Conservation (phyloP, 2,888 invertebrate species). For the Melinopterus prodromus region DNA sequence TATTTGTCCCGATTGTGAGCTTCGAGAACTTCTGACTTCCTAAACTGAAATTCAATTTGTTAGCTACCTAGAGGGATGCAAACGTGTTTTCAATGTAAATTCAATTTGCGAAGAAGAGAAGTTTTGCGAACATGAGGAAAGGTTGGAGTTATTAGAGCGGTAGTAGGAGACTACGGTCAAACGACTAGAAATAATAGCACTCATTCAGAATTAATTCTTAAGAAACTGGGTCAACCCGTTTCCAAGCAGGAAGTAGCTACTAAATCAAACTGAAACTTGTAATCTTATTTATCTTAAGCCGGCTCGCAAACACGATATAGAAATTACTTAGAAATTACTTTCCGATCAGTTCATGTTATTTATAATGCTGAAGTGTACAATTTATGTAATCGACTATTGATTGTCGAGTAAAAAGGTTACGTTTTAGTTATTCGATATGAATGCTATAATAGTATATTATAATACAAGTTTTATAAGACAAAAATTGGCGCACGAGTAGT, state of each 20-base stretch:
- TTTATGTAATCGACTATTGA: neutral
- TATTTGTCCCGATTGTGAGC: neutral
- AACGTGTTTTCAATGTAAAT: neutral
- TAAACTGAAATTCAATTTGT: neutral
- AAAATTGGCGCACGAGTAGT: no score
- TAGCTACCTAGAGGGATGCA: neutral
- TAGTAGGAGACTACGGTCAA: neutral
- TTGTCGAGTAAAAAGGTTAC: neutral
- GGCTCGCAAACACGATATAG: neutral
- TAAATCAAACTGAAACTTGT: conserved; percentile 4
- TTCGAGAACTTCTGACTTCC: neutral
- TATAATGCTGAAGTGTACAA: neutral
- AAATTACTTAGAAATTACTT: neutral
- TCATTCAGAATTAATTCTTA: neutral
- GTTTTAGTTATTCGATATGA: no score
- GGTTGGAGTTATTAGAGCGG: neutral
- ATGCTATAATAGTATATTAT: no score
- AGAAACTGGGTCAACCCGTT: neutral
- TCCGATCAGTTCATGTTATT: neutral
- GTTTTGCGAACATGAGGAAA: neutral
- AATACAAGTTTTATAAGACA: no score
- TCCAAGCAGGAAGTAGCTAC: neutral
- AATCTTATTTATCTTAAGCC: neutral
- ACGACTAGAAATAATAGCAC: neutral
- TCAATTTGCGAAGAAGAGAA: neutral